These are phyloP conservation scores for Pseudococcus longispinus DNA, from an alignment of 2,888 invertebrate genomes.

Conservation along the genomic window DNA sequence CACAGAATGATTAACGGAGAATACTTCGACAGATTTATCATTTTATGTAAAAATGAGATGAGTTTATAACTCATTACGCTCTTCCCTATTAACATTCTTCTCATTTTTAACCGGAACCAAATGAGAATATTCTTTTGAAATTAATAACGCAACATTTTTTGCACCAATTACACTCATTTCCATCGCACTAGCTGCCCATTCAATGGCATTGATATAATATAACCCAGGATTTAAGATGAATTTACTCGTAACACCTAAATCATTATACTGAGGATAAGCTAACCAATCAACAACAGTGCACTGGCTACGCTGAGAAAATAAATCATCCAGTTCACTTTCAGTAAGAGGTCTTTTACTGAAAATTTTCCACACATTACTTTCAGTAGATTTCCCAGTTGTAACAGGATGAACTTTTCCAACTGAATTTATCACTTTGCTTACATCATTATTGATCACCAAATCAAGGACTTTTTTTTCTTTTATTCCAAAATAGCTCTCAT, in stretches of 20 bases:
- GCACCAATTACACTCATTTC: slow-evolving; percentile 72
- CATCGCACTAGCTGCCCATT: slow-evolving; percentile 73
- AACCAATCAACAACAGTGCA: slow-evolving; percentile 65
- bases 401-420: slow-evolving; percentile 63
- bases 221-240: slow-evolving; percentile 67
- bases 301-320: slow-evolving; percentile 64
- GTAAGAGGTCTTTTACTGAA: slow-evolving; percentile 66
- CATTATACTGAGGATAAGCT: slow-evolving; percentile 68
- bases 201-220: slow-evolving; percentile 71
- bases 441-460: slow-evolving; percentile 65
- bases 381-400: slow-evolving; percentile 59
- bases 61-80: background rate
- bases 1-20: background rate
- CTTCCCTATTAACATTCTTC: background rate
- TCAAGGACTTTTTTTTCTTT: slow-evolving; percentile 61
- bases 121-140: slow-evolving; percentile 62
- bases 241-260: slow-evolving; percentile 60
- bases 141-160: slow-evolving; percentile 69
- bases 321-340: slow-evolving; percentile 63
- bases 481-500: slow-evolving; percentile 63
- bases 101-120: background rate
- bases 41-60: background rate
- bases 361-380: slow-evolving; percentile 67
- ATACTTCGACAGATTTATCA: background rate
- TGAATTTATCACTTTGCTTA: slow-evolving; percentile 65